These are phyloP conservation scores for Otocyon megalotis DNA, from an alignment of 2,113 vertebrate genomes.

Conservation along the genomic window DNA sequence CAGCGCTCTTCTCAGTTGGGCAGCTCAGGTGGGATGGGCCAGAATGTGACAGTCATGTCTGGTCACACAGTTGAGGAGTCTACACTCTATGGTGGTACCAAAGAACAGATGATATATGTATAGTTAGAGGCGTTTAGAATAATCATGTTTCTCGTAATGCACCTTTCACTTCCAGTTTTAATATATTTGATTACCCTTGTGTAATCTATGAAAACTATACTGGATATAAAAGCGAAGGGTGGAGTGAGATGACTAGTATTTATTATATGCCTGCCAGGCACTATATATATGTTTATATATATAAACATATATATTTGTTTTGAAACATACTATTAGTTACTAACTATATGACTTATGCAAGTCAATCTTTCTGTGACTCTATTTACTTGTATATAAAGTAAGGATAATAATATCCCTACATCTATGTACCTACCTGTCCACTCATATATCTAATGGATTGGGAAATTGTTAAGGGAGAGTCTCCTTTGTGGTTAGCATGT, in stretches of 20 bases:
- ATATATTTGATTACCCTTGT: neutral
- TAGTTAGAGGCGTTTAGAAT: neutral
- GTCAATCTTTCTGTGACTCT: conserved; percentile 48
- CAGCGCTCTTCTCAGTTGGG: neutral
- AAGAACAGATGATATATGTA: neutral
- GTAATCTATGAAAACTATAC: neutral
- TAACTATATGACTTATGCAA: neutral
- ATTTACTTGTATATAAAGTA: conserved; percentile 32
- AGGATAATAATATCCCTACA: neutral
- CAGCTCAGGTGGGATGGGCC: neutral
- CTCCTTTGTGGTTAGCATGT: neutral
- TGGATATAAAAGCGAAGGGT: neutral
- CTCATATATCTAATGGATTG: neutral
- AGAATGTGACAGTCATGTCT: neutral
- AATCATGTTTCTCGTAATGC: neutral
- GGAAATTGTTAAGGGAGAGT: conserved; percentile 32
- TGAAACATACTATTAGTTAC: neutral
- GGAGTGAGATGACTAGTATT: neutral
- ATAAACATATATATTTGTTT: neutral
- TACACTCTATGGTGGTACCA: neutral
- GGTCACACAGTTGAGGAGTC: neutral
- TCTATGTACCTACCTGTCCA: neutral
- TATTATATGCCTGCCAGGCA: neutral
- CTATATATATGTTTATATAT: neutral
- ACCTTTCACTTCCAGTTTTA: conserved; percentile 28